Evolutionary conservation across 2,797 vertebrate genomes (phyloP).

Genomic region (Girardinus metallicus): DNA sequence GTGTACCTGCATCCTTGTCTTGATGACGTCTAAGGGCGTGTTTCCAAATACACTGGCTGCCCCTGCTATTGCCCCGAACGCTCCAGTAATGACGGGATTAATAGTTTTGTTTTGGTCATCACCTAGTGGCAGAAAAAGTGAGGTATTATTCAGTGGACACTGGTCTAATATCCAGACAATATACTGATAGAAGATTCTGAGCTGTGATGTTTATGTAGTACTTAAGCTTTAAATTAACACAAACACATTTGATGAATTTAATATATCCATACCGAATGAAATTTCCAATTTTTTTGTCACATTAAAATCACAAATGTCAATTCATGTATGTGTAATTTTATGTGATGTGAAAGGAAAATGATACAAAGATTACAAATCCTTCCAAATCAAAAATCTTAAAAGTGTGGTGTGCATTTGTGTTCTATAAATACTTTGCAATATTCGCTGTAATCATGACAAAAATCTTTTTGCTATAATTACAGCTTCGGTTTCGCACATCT

Average conservation of each 20-base stretch:
- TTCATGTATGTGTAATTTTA: background rate
- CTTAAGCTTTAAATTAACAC: background rate
- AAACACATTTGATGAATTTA: background rate
- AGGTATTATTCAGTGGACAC: background rate
- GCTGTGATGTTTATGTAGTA: background rate
- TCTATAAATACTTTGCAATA: background rate
- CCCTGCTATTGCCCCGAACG: slow-evolving; percentile 89
- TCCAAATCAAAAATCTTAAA: background rate
- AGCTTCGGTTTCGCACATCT: background rate
- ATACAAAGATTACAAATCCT: background rate
- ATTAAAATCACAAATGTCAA: background rate
- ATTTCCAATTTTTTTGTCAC: background rate
- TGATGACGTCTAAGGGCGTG: slow-evolving; percentile 94
- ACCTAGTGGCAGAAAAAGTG: slow-evolving; percentile 69
- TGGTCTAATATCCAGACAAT: background rate
- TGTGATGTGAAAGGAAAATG: background rate
- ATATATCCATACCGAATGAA: background rate
- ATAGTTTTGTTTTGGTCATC: slow-evolving; percentile 88
- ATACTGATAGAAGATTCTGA: background rate
- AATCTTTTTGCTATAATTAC: background rate
- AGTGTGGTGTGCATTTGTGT: background rate
- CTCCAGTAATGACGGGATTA: slow-evolving; percentile 88
- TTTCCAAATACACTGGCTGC: slow-evolving; percentile 96
- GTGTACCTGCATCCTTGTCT: slow-evolving; percentile 94
- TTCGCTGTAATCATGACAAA: too few relatives aligned